Evolutionary conservation across 1,140 invertebrate species (phyloP).

Genomic region (Ctenoplectra terminalis): DNA sequence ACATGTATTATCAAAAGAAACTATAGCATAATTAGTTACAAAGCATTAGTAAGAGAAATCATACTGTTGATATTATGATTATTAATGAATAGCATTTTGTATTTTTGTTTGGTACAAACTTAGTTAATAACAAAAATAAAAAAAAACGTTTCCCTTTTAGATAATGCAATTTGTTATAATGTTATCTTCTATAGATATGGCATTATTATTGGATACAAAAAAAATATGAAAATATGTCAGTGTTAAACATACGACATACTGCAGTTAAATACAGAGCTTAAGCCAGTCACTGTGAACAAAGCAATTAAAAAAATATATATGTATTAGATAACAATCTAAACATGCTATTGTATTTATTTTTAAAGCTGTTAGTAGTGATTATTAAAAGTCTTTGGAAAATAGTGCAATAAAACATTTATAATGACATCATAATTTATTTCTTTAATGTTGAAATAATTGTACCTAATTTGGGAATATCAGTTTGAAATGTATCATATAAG

Average conservation of each 20-base stretch:
- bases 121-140: conserved; percentile 1
- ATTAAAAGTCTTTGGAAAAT: background rate
- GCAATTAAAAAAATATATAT: conserved; percentile 61
- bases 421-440: conserved; percentile 21
- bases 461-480: conserved; percentile 30
- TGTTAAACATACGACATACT: conserved; percentile 77
- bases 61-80: conserved; percentile 8
- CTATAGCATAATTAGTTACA: background rate
- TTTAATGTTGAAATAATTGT: background rate
- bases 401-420: conserved; percentile 3
- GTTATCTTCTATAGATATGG: background rate
- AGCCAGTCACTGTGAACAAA: conserved; percentile 81
- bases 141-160: background rate
- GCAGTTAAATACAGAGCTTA: conserved; percentile 82
- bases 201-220: background rate
- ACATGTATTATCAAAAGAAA: background rate
- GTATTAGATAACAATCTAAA: conserved; percentile 43
- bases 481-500: conserved; percentile 60
- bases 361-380: background rate
- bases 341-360: background rate
- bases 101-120: background rate
- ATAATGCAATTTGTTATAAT: background rate
- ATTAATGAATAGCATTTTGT: background rate
- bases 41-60: conserved; percentile 15
- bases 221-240: conserved; percentile 1